Evolutionary conservation across 2,888 invertebrate genomes (phyloP), one percentile per base, ranked within the genome.

Genomic region (Pseudococcus longispinus): DNA sequence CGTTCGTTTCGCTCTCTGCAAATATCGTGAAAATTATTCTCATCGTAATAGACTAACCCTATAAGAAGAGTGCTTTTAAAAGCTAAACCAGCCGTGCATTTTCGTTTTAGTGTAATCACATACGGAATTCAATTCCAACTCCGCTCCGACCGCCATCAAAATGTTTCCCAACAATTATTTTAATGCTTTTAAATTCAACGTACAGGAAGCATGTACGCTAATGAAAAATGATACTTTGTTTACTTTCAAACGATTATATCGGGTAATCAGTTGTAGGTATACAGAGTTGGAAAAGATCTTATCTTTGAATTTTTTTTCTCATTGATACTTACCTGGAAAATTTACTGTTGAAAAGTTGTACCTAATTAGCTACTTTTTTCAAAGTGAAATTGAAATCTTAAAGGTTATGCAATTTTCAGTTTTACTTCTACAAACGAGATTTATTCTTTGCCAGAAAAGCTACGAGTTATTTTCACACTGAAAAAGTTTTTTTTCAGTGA

Each of bases 11-110:
- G 6, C 37, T 55, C 55, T 20, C 23, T 18, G 26, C 32, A 32
- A 15, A 70, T 70, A 70, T 70, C 70, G 29, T 60, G 60, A 60
- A 60, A 60, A 60, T 60, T 60, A 60, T 23, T 70, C n/a, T 29
- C 29, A 15, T 70, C 18, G 29, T 32, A 70, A 70, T 20, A 23
- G 23, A 60, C 23, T 60, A 23, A 23, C 20, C 5, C 4, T 23
- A 60, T 60, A 55, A 55, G n/a, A 55, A 55, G 55, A n/a, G 55
- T 55, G 15, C 55, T 55, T 55, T 55, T 18, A n/a, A 55, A 55
- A 55, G 55, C n/a, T 51, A n/a, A 18, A 51, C 51, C 51, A 51
- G 51, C 51, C n/a, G n/a, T 51, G 51, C 51, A 51, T 51, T 46
- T 46, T 46, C 46, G 46, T 46, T 46, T 46, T 46, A 46, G 46